phyloP scores from a whole-genome alignment of 2,113 vertebrate species.

The Cryptoleucopteryx plumbea region DNA sequence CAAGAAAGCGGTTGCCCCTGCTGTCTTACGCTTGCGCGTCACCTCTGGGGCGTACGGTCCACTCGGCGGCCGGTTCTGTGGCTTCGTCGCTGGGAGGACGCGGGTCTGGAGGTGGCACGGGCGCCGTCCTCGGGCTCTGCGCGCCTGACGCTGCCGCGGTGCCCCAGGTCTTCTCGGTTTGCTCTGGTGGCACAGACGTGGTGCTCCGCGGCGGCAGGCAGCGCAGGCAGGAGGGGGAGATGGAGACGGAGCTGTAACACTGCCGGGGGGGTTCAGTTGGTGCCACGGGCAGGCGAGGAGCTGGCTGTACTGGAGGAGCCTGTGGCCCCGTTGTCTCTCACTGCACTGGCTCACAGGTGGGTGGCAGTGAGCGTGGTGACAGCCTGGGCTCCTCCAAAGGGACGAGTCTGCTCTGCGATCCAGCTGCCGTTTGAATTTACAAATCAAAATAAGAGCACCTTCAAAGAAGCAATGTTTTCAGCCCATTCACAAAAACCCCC shows the following conservation, averaged over 20 bases:
- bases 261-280: rapidly evolving
- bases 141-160: rapidly evolving
- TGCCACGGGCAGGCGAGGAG: rapidly evolving
- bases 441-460: background rate
- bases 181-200: rapidly evolving
- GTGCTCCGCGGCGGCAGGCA: rapidly evolving
- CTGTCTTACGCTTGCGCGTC: rapidly evolving
- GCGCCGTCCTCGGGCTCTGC: rapidly evolving
- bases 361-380: rapidly evolving
- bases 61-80: rapidly evolving
- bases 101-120: rapidly evolving
- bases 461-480: background rate
- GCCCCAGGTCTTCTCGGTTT: rapidly evolving
- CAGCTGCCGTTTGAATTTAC: background rate
- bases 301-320: background rate
- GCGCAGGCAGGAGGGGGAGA: background rate
- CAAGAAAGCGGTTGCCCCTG: rapidly evolving
- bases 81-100: rapidly evolving
- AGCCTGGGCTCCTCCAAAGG: background rate
- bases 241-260: too few species aligned
- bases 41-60: rapidly evolving
- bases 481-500: background rate
- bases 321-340: rapidly evolving
- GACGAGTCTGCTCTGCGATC: background rate
- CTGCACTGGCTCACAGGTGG: rapidly evolving